A percentile compares a stretch with the other conserved stretches of the same genome.
These are phyloP conservation scores for Eugnorisma glareosa DNA, from an alignment of 2,888 invertebrate genomes.

Conservation along the genomic window DNA sequence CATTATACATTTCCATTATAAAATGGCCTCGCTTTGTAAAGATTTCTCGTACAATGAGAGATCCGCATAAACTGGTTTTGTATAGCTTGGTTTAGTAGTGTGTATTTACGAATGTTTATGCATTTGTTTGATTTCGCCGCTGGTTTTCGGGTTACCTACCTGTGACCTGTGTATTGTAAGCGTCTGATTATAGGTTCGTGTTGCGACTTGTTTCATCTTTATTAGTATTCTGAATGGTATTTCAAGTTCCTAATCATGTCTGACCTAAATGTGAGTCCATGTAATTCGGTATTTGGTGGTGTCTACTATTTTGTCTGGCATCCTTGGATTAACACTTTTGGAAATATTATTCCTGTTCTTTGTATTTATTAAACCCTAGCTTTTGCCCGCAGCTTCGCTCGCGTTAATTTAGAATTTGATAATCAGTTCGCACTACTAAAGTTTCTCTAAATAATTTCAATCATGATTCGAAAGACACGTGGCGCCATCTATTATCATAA, in stretches of 20 bases:
- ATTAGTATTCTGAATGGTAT: constrained; percentile 29
- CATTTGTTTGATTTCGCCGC: constrained; percentile 22
- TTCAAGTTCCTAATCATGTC: constrained; percentile 18
- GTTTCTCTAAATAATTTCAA: no score
- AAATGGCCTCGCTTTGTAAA: no score
- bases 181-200: constrained; percentile 23
- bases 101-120: background rate
- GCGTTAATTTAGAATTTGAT: no score
- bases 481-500: no score
- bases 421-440: no score
- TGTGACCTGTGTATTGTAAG: constrained; percentile 10
- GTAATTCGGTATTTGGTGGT: background rate
- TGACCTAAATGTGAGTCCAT: constrained; percentile 34
- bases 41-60: no score
- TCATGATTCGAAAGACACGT: no score
- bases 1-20: no score
- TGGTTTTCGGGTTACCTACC: constrained; percentile 11
- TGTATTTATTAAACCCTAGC: no score
- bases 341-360: background rate
- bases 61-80: no score
- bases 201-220: constrained; percentile 12
- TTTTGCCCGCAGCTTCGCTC: no score
- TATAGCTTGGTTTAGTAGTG: no score
- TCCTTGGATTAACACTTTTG: background rate
- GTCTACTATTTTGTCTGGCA: background rate